Evolutionary conservation across 2,113 vertebrate genomes (phyloP).

Genomic region (Calypte anna): DNA sequence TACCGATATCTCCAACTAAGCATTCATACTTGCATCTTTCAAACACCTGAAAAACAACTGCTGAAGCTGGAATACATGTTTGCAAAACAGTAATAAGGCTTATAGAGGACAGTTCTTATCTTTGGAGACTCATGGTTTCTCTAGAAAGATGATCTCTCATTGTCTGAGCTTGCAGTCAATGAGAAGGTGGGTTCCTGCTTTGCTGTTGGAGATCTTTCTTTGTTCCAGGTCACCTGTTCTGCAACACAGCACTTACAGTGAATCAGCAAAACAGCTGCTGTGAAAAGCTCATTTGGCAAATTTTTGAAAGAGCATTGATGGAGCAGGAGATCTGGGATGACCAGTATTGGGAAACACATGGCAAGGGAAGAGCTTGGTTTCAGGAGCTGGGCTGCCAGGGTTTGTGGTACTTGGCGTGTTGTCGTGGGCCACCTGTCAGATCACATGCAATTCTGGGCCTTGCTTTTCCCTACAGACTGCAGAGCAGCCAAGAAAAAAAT

Average conservation of each 20-base stretch:
- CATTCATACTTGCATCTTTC: neutral
- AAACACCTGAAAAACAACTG: neutral
- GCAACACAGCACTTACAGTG: neutral
- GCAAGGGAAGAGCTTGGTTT: neutral
- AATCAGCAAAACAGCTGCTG: neutral
- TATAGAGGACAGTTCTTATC: neutral
- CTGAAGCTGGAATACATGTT: neutral
- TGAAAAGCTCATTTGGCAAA: neutral
- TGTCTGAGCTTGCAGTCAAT: neutral
- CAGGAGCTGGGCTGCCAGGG: neutral
- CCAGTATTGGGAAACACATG: fast-evolving
- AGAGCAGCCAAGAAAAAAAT: neutral
- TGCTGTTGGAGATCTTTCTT: neutral
- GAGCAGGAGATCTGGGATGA: neutral
- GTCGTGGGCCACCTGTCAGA: neutral
- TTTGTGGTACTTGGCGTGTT: neutral
- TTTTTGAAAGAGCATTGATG: neutral
- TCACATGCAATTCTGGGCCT: neutral
- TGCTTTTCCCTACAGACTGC: neutral
- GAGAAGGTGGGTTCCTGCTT: neutral
- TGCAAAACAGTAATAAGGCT: neutral
- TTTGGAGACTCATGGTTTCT: neutral
- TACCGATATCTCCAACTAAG: neutral
- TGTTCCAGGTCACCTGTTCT: neutral
- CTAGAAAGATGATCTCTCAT: neutral